Percentiles rank a stretch among this genome's conserved stretches.
These are phyloP conservation scores for Actinernus sp. DNA, from an alignment of 92 coral and sea anemone genomes.

Conservation along the genomic window DNA sequence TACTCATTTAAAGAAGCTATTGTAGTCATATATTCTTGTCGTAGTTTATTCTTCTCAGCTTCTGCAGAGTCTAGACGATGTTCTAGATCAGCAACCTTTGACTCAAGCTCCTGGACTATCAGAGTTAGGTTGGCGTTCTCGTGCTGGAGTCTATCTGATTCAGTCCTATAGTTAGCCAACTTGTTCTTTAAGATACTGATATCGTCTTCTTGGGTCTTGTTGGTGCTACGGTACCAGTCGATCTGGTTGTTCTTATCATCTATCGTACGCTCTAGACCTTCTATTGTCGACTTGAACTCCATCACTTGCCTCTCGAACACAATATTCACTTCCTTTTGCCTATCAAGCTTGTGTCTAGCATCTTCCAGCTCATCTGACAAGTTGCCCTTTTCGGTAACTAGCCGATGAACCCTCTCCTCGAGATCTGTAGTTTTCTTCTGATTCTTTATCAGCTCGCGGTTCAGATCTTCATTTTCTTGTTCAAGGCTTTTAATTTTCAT, in stretches of 20 bases:
- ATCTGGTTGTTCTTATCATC: conserved; percentile 88
- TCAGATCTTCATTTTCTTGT: conserved; percentile 92
- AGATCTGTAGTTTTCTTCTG: conserved; percentile 86
- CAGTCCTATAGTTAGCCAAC: conserved; percentile 75
- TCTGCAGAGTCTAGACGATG: conserved; percentile 79
- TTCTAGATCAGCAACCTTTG: conserved; percentile 74
- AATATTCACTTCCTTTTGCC: conserved; percentile 76
- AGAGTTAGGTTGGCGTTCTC: conserved; percentile 70
- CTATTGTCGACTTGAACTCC: conserved; percentile 75
- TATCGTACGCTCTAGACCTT: conserved; percentile 67
- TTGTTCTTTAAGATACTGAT: conserved; percentile 76
- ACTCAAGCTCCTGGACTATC: conserved; percentile 86
- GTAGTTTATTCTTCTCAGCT: conserved; percentile 87
- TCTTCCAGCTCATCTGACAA: conserved; percentile 80
- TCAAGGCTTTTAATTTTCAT: conserved; percentile 78
- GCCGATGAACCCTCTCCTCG: conserved; percentile 84
- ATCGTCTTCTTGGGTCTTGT: conserved; percentile 83
- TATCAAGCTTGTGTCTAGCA: conserved; percentile 69
- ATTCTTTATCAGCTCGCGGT: conserved; percentile 90
- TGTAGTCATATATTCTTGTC: conserved; percentile 70
- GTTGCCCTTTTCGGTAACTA: conserved; percentile 78
- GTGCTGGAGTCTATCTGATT: conserved; percentile 84
- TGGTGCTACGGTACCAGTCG: conserved; percentile 87
- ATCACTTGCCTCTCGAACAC: conserved; percentile 70
- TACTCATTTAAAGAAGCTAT: conserved; percentile 82